These are phyloP conservation scores for Furcula furcula DNA, from an alignment of 2,888 invertebrate species.

Conservation along the genomic window DNA sequence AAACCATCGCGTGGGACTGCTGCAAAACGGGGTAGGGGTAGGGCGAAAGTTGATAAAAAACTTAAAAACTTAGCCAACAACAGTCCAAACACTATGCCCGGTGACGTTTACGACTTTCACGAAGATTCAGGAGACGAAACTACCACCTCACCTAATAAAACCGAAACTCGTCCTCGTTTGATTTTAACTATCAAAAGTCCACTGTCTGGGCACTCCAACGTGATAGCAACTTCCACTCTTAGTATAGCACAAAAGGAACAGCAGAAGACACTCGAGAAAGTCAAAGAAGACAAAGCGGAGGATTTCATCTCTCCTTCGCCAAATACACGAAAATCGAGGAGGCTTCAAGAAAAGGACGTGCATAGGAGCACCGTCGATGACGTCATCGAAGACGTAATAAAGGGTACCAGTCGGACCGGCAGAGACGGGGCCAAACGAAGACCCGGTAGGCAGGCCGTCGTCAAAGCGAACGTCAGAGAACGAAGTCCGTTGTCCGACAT, in stretches of 20 bases:
- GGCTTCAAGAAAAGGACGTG: constrained; percentile 89
- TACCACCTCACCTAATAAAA: constrained; percentile 60
- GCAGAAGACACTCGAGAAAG: constrained; percentile 52
- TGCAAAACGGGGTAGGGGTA: constrained; percentile 74
- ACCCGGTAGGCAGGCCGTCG: constrained; percentile 79
- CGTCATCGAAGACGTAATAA: constrained; percentile 93
- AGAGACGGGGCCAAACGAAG: constrained; percentile 71
- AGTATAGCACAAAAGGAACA: constrained; percentile 65
- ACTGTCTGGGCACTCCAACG: constrained; percentile 64
- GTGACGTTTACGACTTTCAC: constrained; percentile 94
- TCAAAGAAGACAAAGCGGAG: constrained; percentile 76
- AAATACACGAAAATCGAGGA: constrained; percentile 90
- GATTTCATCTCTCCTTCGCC: constrained; percentile 84
- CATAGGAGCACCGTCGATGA: constrained; percentile 91
- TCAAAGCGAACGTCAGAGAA: constrained; percentile 46
- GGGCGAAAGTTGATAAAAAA: constrained; percentile 79
- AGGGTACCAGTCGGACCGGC: constrained; percentile 76
- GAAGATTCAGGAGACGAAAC: constrained; percentile 93
- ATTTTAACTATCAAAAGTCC: constrained; percentile 92
- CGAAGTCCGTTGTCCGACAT: constrained; percentile 52
- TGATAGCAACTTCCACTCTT: constrained; percentile 63
- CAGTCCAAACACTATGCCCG: constrained; percentile 82
- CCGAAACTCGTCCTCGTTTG: constrained; percentile 85
- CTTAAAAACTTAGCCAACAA: constrained; percentile 65
- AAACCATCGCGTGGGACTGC: constrained; percentile 59